Percentiles rank a stretch among this genome's conserved stretches.
phyloP scores from a whole-genome alignment of 1,140 invertebrate genomes.

The Lepidurus arcticus region DNA sequence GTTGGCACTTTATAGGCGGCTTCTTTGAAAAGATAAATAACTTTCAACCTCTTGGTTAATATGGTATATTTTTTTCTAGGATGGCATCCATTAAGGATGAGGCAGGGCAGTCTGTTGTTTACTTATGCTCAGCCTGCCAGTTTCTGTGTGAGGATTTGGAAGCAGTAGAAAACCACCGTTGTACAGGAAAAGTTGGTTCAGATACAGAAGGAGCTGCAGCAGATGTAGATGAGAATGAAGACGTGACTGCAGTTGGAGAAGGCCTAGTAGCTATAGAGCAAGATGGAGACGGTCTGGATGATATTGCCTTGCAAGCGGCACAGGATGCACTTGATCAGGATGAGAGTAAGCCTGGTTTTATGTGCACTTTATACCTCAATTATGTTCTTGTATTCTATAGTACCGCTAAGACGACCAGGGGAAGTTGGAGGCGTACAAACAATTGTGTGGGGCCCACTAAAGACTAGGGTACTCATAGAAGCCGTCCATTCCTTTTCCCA shows the following conservation, averaged over 20 bases:
- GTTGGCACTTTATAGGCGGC: background rate
- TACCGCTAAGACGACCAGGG: background rate
- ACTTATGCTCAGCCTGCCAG: background rate
- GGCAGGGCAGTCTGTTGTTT: background rate
- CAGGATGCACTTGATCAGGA: slow-evolving; percentile 8
- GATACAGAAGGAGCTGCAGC: background rate
- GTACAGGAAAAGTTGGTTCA: background rate
- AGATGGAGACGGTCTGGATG: background rate
- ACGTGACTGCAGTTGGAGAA: background rate
- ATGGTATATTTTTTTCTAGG: background rate
- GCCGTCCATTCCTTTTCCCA: background rate
- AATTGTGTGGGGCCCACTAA: background rate
- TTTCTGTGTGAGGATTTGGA: background rate
- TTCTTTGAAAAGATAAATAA: background rate
- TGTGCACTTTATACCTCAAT: background rate
- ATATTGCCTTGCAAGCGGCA: slow-evolving; percentile 2
- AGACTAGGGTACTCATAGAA: background rate
- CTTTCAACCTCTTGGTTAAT: background rate
- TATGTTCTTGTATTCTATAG: background rate
- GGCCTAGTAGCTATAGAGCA: background rate
- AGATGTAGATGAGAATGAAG: background rate
- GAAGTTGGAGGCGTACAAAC: slow-evolving; percentile 8
- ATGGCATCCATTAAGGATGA: background rate
- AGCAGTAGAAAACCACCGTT: background rate
- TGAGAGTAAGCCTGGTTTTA: background rate